Evolutionary conservation across 2,797 vertebrate species (phyloP).

Genomic region (Hafferia zeledoni): DNA sequence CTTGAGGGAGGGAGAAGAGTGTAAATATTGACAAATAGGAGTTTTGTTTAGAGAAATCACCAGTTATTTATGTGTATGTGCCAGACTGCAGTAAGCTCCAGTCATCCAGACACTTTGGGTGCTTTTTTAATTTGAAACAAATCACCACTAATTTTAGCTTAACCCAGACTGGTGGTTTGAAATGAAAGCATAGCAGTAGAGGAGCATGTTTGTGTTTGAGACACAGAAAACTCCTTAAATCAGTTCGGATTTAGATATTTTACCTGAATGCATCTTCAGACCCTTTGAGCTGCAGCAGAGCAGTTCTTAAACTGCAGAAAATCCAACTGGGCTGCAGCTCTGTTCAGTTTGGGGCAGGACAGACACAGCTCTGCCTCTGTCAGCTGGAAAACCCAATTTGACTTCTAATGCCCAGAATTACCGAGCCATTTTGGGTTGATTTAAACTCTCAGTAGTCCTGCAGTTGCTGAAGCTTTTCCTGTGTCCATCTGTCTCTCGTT

Average conservation of each 20-base stretch:
- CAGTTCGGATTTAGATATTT: background rate
- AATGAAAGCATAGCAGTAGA: background rate
- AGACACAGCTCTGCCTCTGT: background rate
- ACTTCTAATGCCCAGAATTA: background rate
- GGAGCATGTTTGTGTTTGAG: background rate
- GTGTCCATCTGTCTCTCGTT: constrained; percentile 81
- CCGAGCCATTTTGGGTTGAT: constrained; percentile 24
- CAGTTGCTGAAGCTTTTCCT: constrained; percentile 61
- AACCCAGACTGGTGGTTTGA: background rate
- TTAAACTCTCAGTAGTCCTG: constrained; percentile 61
- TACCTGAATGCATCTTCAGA: background rate
- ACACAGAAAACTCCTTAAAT: background rate
- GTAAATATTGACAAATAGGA: background rate
- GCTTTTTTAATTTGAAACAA: background rate
- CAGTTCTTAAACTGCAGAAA: background rate
- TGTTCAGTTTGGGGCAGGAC: background rate
- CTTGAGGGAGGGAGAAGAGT: background rate
- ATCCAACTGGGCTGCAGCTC: background rate
- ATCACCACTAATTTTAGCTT: background rate
- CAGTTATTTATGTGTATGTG: fast-evolving
- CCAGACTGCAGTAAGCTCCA: background rate
- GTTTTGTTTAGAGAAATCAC: background rate
- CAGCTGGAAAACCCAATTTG: background rate
- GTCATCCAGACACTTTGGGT: background rate
- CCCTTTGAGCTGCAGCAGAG: background rate